phyloP scores from a whole-genome alignment of 2,888 invertebrate genomes.

The Tipula vernalis region DNA sequence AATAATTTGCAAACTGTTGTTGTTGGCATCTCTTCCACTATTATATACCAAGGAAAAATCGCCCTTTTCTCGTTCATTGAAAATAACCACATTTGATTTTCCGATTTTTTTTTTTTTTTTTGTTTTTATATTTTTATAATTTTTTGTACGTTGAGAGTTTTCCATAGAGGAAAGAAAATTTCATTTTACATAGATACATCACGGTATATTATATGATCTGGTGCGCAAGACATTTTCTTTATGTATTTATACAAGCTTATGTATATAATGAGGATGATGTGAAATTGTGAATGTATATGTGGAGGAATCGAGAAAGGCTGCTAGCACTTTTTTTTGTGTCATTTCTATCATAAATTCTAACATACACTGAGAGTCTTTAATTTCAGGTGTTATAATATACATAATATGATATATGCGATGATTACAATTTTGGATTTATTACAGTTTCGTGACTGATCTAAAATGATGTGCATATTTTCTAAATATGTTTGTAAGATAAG shows the following conservation, averaged over 20 bases:
- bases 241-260: not conserved
- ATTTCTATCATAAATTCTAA: not conserved
- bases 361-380: not conserved
- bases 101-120: not conserved
- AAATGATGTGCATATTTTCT: not conserved
- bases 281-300: not conserved
- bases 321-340: not conserved
- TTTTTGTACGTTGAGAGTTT: not conserved
- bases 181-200: not conserved
- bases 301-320: not conserved
- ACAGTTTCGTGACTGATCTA: not conserved
- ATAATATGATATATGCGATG: not conserved
- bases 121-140: not conserved
- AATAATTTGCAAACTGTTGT: not conserved
- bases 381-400: not conserved
- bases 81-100: not conserved
- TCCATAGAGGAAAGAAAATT: not conserved
- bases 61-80: constrained; percentile 4
- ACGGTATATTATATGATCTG: not conserved
- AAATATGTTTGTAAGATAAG: not conserved
- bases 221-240: not conserved
- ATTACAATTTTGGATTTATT: not conserved
- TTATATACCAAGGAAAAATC: not conserved
- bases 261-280: not conserved
- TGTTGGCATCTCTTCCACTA: not conserved